A percentile compares a stretch with the other conserved stretches of the same genome.
Conservation (phyloP, 2,797 vertebrate species). For the Clangula hyemalis region DNA sequence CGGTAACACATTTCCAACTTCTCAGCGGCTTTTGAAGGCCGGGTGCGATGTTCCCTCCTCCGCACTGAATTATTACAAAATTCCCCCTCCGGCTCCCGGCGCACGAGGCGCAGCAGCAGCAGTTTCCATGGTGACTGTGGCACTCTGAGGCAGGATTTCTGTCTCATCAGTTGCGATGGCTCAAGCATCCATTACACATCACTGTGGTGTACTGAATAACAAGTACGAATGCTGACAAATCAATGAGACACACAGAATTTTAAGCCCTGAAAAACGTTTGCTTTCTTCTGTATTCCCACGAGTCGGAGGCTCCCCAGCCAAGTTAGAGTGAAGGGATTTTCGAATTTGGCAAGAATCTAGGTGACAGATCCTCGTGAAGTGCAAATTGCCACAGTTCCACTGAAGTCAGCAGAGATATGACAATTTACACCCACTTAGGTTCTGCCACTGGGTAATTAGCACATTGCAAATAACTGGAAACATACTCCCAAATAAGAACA, state of each 20-base stretch:
- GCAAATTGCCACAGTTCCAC: constrained; percentile 67
- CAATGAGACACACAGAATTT: constrained; percentile 11
- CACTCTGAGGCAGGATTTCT: constrained; percentile 22
- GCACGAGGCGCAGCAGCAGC: background rate
- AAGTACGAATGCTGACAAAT: constrained; percentile 13
- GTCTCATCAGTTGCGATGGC: background rate
- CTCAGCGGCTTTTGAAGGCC: background rate
- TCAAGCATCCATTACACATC: background rate
- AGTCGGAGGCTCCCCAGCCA: constrained; percentile 53
- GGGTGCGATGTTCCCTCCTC: background rate
- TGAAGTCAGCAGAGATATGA: constrained; percentile 67
- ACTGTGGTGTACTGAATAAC: background rate
- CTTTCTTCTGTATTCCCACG: constrained; percentile 27
- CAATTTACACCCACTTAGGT: constrained; percentile 73
- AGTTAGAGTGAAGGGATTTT: constrained; percentile 45
- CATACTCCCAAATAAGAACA: constrained; percentile 55
- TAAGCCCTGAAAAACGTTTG: background rate
- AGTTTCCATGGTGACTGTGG: constrained; percentile 34
- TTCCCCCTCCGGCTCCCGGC: background rate
- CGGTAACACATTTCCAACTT: accelerated
- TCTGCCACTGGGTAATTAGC: constrained; percentile 71
- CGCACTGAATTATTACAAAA: accelerated
- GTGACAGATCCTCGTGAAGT: constrained; percentile 65
- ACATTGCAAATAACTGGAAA: constrained; percentile 71
- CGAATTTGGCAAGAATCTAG: constrained; percentile 48